These are phyloP conservation scores for Platichthys stellatus DNA, from an alignment of 2,113 vertebrate species.

Conservation along the genomic window DNA sequence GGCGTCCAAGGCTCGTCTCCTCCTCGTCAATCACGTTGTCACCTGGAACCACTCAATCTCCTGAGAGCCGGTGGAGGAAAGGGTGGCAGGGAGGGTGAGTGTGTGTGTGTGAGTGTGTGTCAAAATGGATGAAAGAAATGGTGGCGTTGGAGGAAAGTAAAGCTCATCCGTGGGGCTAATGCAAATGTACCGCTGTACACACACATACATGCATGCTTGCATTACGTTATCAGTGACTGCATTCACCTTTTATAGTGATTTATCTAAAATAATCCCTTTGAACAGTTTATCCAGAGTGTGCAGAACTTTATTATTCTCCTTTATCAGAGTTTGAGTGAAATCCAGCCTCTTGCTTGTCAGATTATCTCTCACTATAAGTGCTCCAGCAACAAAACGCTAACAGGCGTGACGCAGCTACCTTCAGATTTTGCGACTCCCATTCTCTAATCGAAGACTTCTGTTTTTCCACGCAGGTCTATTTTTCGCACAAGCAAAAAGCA, in stretches of 20 bases:
- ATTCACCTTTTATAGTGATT: slow-evolving; percentile 14
- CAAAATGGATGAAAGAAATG: slow-evolving; percentile 41
- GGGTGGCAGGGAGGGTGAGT: slow-evolving; percentile 10
- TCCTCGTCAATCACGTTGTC: slow-evolving; percentile 56
- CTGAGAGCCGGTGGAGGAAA: slow-evolving; percentile 51
- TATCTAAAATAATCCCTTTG: slow-evolving; percentile 31
- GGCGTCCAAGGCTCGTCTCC: slow-evolving; percentile 37
- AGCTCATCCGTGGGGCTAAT: background rate
- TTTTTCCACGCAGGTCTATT: slow-evolving; percentile 60
- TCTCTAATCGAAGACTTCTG: slow-evolving; percentile 37
- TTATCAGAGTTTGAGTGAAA: slow-evolving; percentile 30
- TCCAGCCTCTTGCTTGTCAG: slow-evolving; percentile 30
- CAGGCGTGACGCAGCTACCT: slow-evolving; percentile 18
- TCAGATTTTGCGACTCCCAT: slow-evolving; percentile 39
- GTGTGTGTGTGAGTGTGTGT: slow-evolving; percentile 3
- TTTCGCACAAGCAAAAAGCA: slow-evolving; percentile 47
- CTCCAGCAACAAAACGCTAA: slow-evolving; percentile 30
- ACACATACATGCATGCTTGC: background rate
- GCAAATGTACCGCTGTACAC: slow-evolving; percentile 9
- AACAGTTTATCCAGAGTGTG: background rate
- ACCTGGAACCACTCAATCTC: slow-evolving; percentile 65
- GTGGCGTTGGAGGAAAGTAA: slow-evolving; percentile 23
- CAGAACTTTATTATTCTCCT: background rate
- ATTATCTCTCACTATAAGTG: slow-evolving; percentile 31
- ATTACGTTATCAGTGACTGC: background rate